Percentiles rank a stretch among this genome's conserved stretches.
These are phyloP conservation scores for Lasius platythorax DNA, from an alignment of 2,888 invertebrate species.

Conservation along the genomic window DNA sequence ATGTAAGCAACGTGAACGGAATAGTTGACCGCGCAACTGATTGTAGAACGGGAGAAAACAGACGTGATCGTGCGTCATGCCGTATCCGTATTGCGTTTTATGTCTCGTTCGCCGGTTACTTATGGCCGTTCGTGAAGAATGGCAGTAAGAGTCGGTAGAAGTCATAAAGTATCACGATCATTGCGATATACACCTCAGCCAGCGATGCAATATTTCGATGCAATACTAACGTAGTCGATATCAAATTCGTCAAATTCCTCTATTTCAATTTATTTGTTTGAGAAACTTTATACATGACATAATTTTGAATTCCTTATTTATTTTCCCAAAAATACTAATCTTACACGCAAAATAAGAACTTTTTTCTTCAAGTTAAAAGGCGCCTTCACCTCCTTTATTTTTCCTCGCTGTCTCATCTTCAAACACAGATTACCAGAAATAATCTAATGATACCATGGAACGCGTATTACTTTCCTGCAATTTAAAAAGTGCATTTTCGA, in stretches of 20 bases:
- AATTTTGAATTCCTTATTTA: constrained; percentile 2
- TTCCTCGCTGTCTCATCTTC: not conserved
- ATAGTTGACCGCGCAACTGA: constrained; percentile 23
- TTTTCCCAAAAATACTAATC: constrained; percentile 13
- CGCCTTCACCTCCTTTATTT: not conserved
- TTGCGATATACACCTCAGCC: not conserved
- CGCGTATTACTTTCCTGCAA: not conserved
- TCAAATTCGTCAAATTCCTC: constrained; percentile 3
- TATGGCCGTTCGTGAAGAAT: constrained; percentile 33
- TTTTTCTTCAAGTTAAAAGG: not conserved
- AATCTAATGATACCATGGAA: not conserved
- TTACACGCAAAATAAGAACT: not conserved
- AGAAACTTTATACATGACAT: not conserved
- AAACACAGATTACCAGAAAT: not conserved
- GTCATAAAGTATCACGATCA: constrained; percentile 38
- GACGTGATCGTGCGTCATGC: constrained; percentile 24
- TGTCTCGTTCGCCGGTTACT: constrained; percentile 38
- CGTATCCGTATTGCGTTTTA: constrained; percentile 33
- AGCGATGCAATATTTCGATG: not conserved
- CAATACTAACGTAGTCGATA: constrained; percentile 12
- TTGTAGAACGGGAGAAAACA: not conserved
- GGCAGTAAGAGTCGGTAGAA: constrained; percentile 8
- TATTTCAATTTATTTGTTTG: constrained; percentile 22
- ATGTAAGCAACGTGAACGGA: constrained; percentile 67
- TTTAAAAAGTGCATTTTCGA: not conserved